Evolutionary conservation across 2,888 invertebrate genomes (phyloP).

Genomic region (Hirudinaria manillensis): DNA sequence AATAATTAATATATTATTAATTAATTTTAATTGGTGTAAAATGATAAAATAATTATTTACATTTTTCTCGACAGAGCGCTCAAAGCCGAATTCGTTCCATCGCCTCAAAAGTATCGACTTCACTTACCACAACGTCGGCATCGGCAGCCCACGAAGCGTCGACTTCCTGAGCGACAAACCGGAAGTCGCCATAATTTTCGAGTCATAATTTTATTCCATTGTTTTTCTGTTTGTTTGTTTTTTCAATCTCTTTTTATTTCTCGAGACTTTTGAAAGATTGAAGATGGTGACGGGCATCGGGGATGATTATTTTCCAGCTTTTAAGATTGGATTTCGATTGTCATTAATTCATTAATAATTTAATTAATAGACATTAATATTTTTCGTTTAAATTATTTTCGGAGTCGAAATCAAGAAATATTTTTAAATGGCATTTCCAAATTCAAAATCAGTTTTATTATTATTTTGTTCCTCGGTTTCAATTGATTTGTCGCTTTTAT

Average conservation of each 20-base stretch:
- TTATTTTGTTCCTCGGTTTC: background rate
- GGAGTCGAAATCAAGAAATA: background rate
- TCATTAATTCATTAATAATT: too few species aligned
- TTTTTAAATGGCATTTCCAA: background rate
- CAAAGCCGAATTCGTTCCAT: conserved; percentile 36
- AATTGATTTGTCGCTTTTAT: too few species aligned
- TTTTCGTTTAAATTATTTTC: too few species aligned
- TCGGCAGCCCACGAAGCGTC: background rate
- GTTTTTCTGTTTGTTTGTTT: too few species aligned
- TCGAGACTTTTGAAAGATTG: too few species aligned
- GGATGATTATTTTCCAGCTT: too few species aligned
- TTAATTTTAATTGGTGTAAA: background rate
- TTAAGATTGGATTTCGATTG: too few species aligned
- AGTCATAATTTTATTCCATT: background rate
- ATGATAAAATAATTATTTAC: background rate
- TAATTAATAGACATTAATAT: too few species aligned
- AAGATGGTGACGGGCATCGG: too few species aligned
- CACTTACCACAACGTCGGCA: conserved; percentile 7
- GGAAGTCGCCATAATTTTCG: background rate
- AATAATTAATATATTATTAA: too few species aligned
- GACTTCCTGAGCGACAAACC: background rate
- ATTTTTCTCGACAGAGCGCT: conserved; percentile 30
- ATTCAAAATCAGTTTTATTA: background rate
- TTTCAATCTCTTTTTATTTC: too few species aligned
- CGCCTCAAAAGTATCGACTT: conserved; percentile 23